phyloP scores from a whole-genome alignment of 2,888 invertebrate genomes.

The Eupsilia transversa region DNA sequence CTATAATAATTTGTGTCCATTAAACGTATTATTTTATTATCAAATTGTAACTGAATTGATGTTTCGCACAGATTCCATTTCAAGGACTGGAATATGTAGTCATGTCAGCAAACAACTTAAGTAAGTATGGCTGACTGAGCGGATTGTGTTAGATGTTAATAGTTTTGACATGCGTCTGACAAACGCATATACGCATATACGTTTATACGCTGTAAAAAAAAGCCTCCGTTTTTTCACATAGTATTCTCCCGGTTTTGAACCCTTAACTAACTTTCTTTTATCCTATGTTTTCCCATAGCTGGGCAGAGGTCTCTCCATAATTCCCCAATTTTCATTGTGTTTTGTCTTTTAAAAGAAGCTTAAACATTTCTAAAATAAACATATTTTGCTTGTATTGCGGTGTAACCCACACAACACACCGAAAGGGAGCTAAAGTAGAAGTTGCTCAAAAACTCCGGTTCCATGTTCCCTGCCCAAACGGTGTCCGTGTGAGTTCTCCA shows the following conservation, averaged over 20 bases:
- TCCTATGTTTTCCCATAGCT: not conserved
- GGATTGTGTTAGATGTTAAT: not conserved
- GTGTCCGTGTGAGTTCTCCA: slow-evolving; percentile 38
- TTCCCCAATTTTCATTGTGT: not conserved
- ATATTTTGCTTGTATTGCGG: not conserved
- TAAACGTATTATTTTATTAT: not conserved
- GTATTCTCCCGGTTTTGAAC: not conserved
- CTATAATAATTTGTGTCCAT: not conserved
- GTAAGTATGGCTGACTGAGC: not conserved
- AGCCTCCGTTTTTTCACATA: not conserved
- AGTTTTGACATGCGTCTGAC: too few relatives aligned
- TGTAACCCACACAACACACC: not conserved
- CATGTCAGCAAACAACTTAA: not conserved
- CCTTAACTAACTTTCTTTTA: not conserved
- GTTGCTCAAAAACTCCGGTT: not conserved
- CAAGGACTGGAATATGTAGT: not conserved
- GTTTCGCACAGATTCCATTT: not conserved
- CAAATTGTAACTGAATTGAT: not conserved
- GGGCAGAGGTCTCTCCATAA: not conserved
- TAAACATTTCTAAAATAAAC: not conserved
- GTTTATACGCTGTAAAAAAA: too few relatives aligned
- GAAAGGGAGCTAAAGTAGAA: not conserved
- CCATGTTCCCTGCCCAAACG: not conserved
- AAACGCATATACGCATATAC: too few relatives aligned
- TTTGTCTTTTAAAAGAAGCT: not conserved